Conservation (phyloP, 2,797 vertebrate species). For the Bradypodion pumilum region DNA sequence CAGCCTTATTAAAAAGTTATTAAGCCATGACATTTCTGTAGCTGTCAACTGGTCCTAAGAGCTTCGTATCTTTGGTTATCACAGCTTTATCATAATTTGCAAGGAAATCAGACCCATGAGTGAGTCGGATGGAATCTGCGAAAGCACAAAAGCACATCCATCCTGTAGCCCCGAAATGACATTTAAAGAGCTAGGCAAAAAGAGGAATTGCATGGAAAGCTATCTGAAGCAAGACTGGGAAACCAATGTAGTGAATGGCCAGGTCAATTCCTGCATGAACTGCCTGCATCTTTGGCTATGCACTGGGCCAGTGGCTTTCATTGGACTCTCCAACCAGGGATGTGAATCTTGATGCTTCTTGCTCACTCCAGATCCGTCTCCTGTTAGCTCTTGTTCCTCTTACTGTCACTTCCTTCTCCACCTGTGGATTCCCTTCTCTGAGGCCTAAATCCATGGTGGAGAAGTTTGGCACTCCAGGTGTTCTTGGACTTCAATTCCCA, state of each 20-base stretch:
- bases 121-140: background rate
- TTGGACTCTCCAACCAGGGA: background rate
- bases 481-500: too few relatives aligned
- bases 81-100: constrained; percentile 26
- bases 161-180: background rate
- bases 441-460: too few relatives aligned
- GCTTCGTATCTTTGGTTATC: constrained; percentile 20
- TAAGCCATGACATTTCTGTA: constrained; percentile 32
- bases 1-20: constrained; percentile 48
- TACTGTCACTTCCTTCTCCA: too few relatives aligned
- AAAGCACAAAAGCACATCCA: background rate
- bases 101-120: constrained; percentile 37
- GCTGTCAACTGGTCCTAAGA: constrained; percentile 9
- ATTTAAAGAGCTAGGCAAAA: background rate
- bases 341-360: too few relatives aligned
- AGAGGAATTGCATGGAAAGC: too few relatives aligned
- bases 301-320: background rate
- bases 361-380: too few relatives aligned
- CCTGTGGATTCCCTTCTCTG: too few relatives aligned
- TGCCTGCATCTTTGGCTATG: background rate
- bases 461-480: too few relatives aligned
- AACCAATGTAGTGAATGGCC: background rate
- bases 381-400: too few relatives aligned
- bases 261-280: too few relatives aligned
- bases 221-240: background rate